Evolutionary conservation across 2,888 invertebrate genomes (phyloP), one percentile per base, ranked within the genome.

Genomic region (Pilophorus perplexus): DNA sequence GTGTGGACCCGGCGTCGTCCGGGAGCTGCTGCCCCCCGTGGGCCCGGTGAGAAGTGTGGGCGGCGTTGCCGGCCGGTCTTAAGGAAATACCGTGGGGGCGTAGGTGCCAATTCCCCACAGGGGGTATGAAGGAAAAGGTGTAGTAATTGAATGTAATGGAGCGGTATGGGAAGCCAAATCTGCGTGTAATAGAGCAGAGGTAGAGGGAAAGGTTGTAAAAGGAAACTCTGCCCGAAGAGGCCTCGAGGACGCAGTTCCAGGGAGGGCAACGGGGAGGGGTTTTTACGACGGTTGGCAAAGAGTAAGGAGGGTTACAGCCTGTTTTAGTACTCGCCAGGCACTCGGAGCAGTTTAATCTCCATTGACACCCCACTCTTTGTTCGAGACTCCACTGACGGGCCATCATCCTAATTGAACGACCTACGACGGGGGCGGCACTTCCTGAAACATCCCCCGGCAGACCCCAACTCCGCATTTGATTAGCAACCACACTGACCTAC

Each of bases 351-450:
- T 67, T 67, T 67, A 67, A 67, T 67, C 67, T 64, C 64, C 67
- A 67, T 67, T 67, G 67, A 67, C 67, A 67, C 67, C 67, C 64
- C 67, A 64, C 67, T 67, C 67, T 67, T 67, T 67, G 67, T 67
- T 64, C 64, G 38, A 66, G 46, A 46, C 46, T 25, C 52, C 52
- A 28, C 33, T 55, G 55, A 55, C 55, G 55, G 55, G 37, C 55
- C 55, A 55, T 55, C 55, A 55, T 38, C 55, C 55, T 55, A 55
- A 55, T 55, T 55, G 55, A 55, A 55, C 55, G 55, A 55, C 55
- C 33, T 33, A 12, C 33, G 33, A 33, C 33, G 33, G n/a, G n/a
- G n/a, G n/a, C n/a, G n/a, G n/a, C n/a, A n/a, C n/a, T n/a, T n/a
- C n/a, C n/a, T n/a, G n/a, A n/a, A n/a, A n/a, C n/a, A n/a, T n/a